Conservation (phyloP, 1,140 invertebrate genomes). For the Pachyrhynchus sulphureomaculatus region DNA sequence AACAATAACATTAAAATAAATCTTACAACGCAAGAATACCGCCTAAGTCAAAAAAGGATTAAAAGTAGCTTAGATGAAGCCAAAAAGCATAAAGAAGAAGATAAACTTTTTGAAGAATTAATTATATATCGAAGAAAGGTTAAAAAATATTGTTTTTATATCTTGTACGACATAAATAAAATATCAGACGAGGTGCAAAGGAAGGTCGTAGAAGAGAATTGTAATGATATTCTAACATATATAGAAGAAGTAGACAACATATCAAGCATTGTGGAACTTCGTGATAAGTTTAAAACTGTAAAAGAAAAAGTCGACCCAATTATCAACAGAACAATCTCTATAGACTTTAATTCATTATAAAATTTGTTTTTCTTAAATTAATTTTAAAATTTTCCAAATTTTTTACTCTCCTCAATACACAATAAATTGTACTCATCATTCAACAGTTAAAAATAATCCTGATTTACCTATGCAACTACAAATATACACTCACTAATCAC, state of each 20-base stretch:
- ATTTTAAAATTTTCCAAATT: too few relatives aligned
- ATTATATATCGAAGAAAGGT: neutral
- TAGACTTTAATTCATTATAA: too few relatives aligned
- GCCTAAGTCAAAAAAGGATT: neutral
- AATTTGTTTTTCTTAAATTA: too few relatives aligned
- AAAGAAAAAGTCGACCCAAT: neutral
- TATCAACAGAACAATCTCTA: neutral
- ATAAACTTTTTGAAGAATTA: constrained; percentile 4
- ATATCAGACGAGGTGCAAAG: neutral
- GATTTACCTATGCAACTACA: too few relatives aligned
- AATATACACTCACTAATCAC: too few relatives aligned
- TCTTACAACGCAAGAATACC: neutral
- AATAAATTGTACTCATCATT: too few relatives aligned
- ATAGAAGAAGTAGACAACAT: too few relatives aligned
- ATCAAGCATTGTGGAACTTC: too few relatives aligned
- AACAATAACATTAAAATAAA: too few relatives aligned
- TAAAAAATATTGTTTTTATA: neutral
- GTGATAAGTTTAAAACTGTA: neutral
- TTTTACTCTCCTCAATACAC: too few relatives aligned
- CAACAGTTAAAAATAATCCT: too few relatives aligned
- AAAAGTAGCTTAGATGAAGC: neutral
- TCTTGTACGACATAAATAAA: too few relatives aligned
- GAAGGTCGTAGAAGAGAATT: neutral
- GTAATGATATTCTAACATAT: neutral
- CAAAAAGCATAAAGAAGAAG: neutral